Evolutionary conservation across 2,888 invertebrate species (phyloP), one percentile per base, ranked within the genome.

Genomic region (Phyllotreta striolata): DNA sequence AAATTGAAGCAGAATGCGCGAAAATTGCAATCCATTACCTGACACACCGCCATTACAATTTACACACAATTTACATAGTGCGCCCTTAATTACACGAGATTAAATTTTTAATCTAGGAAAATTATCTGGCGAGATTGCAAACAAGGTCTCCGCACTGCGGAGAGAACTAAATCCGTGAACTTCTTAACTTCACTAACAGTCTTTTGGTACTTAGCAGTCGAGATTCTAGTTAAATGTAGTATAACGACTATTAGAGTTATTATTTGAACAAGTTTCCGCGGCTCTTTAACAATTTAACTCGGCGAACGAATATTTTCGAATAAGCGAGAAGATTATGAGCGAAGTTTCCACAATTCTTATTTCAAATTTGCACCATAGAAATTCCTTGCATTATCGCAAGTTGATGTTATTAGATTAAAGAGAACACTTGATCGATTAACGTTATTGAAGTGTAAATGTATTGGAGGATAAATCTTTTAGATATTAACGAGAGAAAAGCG

Each of bases 201-300:
- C 68, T 66, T 66, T 66, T 64, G 57, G 55, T 68, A 68, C 64
- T 68, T 66, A 62, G 60, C 66, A 63, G 58, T 65, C 59, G 51
- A 65, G 56, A 65, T 65, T 66, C 64, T 66, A 68, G 68, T 68
- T 68, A 65, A 68, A 66, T 62, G 63, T 63, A 66, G 65, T 68
- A 64, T 66, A 68, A 68, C 60, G 64, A 62, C 64, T 63, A 64
- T 55, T 64, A 59, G 59, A 68, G 61, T 68, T 62, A 67, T 64
- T 66, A 68, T 66, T 66, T 68, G 68, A 68, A 66, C 63, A 62
- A 63, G 65, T 59, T 64, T 62, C 41, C 39, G 12, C 47, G 51
- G 56, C 43, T 46, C 62, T 58, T 64, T 51, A 56, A 62, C 59
- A 49, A 59, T 62, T 62, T 58, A 37, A 59, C 49, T 37, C 44